Percentiles rank a stretch among this genome's conserved stretches.
These are phyloP conservation scores for Lysandra bellargus DNA, from an alignment of 2,888 invertebrate genomes.

Conservation along the genomic window DNA sequence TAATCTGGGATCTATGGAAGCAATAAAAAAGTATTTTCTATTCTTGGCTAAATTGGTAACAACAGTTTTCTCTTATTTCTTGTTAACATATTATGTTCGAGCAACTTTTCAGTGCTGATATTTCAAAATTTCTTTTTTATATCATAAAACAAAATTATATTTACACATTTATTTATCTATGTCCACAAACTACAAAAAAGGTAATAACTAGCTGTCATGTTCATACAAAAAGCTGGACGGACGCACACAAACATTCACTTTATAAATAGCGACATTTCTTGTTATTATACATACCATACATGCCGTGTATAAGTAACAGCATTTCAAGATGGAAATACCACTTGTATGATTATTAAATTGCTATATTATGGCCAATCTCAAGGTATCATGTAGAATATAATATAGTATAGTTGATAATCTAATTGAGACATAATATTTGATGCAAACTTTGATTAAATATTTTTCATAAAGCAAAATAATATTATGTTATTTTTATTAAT, in stretches of 20 bases:
- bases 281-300: not conserved
- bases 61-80: not conserved
- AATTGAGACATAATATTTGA: not conserved
- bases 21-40: too few relatives aligned
- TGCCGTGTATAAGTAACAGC: conserved; percentile 3
- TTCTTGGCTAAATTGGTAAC: too few relatives aligned
- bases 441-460: too few relatives aligned
- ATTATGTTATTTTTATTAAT: not conserved
- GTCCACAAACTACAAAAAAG: not conserved
- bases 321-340: conserved; percentile 1
- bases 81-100: not conserved
- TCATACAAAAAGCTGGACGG: not conserved
- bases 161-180: not conserved
- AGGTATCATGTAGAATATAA: not conserved
- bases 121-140: not conserved
- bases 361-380: conserved; percentile 1
- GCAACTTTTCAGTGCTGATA: not conserved
- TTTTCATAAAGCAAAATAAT: too few relatives aligned
- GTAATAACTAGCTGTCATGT: not conserved
- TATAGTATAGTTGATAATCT: not conserved
- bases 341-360: not conserved
- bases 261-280: not conserved
- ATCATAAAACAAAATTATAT: not conserved
- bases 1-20: not conserved
- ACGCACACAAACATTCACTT: not conserved